Base-by-base conservation (phyloP, 2,888 invertebrate species). In the Choreutis nemorana region DNA sequence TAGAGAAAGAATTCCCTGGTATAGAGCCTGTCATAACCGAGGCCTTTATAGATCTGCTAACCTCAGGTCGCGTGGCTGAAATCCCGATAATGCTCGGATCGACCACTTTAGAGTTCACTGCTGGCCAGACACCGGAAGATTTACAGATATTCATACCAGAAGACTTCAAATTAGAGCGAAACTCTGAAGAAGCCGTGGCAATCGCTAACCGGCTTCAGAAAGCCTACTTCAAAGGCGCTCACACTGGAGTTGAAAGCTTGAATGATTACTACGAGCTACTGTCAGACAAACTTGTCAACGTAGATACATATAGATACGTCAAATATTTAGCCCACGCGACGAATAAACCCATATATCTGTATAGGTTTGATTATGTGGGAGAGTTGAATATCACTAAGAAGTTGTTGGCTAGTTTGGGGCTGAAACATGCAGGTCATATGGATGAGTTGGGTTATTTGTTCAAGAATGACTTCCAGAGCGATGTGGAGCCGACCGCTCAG, bases 361-460 rank as follows among this genome's bases (percentile, higher is more conserved):
- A 72, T 42, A 72, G 64, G 14, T 78, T 78, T 29, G 72, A 71
- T 37, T 78, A 75, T 23, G 50, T 65, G 0, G 77, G 78, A 0
- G 68, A 61, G 13, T 34, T 77, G 30, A 77, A 78, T 16, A 9
- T 60, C 2, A 44, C 57, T 0, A 49, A 45, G 6, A 55, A 59
- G 10, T 0, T 62, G 1, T 2, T 50, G 4, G 32, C 37, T 2
- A 39, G 33, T 14, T 33, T 56, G 2, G 58, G 56, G 0, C 10
- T 64, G 14, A 56, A 60, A 2, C 45, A 52, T 2, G 58, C 75
- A 0, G 63, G 54, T 14, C 75, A 77, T 41, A 39, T 48, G 40
- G 78, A 78, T 30, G 78, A 78, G 2, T 26, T 73, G 13, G 70
- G 67, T 0, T 78, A 78, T 32, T 29, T 78, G 10, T 78, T 78